Conservation (phyloP, 2,113 vertebrate species). For the Psittacara wagleri region DNA sequence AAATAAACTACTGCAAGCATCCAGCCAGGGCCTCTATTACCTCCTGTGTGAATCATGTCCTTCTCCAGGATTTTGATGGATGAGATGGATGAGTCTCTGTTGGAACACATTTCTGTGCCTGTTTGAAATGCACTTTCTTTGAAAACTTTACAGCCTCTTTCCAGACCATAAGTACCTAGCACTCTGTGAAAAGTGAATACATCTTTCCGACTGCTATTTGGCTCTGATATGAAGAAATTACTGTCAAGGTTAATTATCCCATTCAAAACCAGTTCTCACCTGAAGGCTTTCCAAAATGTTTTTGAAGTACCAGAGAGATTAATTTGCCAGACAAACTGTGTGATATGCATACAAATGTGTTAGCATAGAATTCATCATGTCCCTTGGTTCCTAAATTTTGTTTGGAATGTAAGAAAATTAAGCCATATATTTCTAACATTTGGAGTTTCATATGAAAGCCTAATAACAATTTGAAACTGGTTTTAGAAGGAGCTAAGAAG, state of each 20-base stretch:
- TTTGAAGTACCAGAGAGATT: conserved; percentile 50
- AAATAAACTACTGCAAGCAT: neutral
- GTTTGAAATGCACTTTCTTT: conserved; percentile 34
- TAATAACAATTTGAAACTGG: neutral
- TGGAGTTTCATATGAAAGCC: neutral
- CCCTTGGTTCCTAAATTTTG: neutral
- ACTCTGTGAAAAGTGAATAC: conserved; percentile 61
- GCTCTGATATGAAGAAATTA: conserved; percentile 57
- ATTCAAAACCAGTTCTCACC: conserved; percentile 59
- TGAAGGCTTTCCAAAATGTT: conserved; percentile 66
- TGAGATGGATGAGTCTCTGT: conserved; percentile 8
- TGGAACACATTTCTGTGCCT: conserved; percentile 22
- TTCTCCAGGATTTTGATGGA: conserved; percentile 23
- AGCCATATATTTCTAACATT: neutral
- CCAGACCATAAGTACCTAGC: conserved; percentile 42
- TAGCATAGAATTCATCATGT: neutral
- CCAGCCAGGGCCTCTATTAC: neutral
- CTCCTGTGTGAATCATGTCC: neutral
- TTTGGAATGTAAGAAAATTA: neutral
- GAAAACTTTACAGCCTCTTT: conserved; percentile 41
- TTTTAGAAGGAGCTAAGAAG: neutral
- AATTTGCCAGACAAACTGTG: conserved; percentile 27
- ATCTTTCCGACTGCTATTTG: conserved; percentile 54
- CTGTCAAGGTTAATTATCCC: conserved; percentile 69
- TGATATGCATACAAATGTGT: conserved; percentile 13